Evolutionary conservation across 2,888 invertebrate genomes (phyloP).

Genomic region (Eretmocerus hayati): DNA sequence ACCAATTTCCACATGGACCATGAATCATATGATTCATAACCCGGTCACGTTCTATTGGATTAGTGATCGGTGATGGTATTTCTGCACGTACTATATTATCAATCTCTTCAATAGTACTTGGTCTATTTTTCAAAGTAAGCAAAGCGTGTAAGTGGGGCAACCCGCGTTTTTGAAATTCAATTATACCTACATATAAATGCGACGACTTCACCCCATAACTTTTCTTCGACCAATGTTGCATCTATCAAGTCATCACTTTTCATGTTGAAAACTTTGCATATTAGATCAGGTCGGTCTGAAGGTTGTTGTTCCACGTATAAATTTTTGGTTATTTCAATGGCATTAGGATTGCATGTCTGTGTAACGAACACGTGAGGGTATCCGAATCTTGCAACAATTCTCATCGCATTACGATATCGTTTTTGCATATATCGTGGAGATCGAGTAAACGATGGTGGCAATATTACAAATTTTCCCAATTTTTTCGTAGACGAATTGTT

Average conservation of each 20-base stretch:
- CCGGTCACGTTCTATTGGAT: too few species aligned
- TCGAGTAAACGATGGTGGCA: conserved; percentile 38
- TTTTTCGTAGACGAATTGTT: conserved; percentile 16
- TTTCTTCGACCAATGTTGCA: too few species aligned
- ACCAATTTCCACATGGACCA: too few species aligned
- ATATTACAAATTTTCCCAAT: conserved; percentile 35
- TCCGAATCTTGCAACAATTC: conserved; percentile 43
- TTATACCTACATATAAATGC: conserved; percentile 18
- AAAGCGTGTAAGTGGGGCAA: conserved; percentile 25
- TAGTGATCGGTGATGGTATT: too few species aligned
- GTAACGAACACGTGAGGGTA: conserved; percentile 45
- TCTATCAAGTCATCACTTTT: conserved; percentile 18
- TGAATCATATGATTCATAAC: too few species aligned
- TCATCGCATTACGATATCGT: conserved; percentile 45
- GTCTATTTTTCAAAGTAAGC: conserved; percentile 23
- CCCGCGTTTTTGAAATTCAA: conserved; percentile 19
- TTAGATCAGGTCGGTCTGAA: conserved; percentile 18
- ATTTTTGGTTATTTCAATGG: conserved; percentile 32
- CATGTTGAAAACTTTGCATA: conserved; percentile 14
- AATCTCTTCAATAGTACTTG: too few species aligned
- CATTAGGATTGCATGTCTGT: conserved; percentile 45
- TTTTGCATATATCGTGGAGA: conserved; percentile 38
- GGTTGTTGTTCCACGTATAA: conserved; percentile 11
- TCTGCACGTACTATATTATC: too few species aligned
- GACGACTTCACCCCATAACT: too few species aligned